Evolutionary conservation across 2,797 vertebrate species (phyloP).

Genomic region (Darevskia mixta): DNA sequence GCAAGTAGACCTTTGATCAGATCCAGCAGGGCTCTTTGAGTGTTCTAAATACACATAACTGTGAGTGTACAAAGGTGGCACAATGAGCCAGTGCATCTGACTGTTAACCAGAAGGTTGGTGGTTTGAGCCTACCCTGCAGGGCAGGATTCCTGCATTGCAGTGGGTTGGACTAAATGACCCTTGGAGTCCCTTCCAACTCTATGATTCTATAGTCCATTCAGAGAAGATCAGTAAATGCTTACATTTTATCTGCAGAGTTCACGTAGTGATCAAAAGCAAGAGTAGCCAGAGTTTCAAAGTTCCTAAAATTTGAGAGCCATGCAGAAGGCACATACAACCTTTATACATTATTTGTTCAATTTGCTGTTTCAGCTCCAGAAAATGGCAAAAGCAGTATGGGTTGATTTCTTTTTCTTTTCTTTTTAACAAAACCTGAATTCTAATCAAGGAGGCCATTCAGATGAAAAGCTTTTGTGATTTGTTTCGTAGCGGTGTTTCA

Average conservation of each 20-base stretch:
- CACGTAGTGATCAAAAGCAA: neutral
- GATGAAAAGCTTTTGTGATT: neutral
- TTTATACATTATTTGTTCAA: neutral
- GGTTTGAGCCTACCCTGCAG: too few relatives aligned
- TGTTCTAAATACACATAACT: constrained; percentile 10
- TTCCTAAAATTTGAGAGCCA: neutral
- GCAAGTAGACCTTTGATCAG: constrained; percentile 5
- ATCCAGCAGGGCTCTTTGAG: constrained; percentile 15
- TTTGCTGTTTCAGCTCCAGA: neutral
- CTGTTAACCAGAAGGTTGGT: too few relatives aligned
- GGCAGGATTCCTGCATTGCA: too few relatives aligned
- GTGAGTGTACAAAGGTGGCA: neutral
- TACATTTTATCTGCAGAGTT: neutral
- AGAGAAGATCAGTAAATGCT: neutral
- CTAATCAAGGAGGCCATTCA: neutral
- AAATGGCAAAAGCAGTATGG: neutral
- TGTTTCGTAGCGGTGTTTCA: neutral
- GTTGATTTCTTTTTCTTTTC: too few relatives aligned
- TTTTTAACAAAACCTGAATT: neutral
- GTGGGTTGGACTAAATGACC: too few relatives aligned
- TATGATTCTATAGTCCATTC: neutral
- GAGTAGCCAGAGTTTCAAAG: neutral
- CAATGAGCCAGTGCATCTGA: neutral
- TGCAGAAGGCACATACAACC: neutral
- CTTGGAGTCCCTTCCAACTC: too few relatives aligned